Evolutionary conservation across 2,797 vertebrate species (phyloP).

Genomic region (Cirrhinus molitorella): DNA sequence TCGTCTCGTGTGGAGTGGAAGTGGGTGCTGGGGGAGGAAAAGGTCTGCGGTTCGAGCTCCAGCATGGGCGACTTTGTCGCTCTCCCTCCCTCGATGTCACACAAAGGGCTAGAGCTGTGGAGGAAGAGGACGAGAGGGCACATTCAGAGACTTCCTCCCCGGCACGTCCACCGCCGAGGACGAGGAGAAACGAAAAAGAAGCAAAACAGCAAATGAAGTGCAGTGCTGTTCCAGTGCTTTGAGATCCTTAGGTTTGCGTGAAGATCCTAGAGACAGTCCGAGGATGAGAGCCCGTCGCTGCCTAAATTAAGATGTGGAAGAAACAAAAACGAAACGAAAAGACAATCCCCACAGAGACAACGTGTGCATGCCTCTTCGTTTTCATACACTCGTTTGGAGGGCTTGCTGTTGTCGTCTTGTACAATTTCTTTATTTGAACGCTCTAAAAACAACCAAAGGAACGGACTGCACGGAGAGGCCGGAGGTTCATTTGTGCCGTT

Average conservation of each 20-base stretch:
- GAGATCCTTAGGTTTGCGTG: conserved; percentile 69
- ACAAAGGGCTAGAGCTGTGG: conserved; percentile 26
- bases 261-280: conserved; percentile 71
- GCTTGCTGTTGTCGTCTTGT: conserved; percentile 55
- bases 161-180: not conserved
- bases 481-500: conserved; percentile 93
- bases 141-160: conserved; percentile 28
- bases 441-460: conserved; percentile 72
- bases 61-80: conserved; percentile 34
- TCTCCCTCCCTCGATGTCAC: not conserved
- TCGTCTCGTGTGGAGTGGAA: not conserved
- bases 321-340: conserved; percentile 47
- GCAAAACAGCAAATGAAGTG: conserved; percentile 55
- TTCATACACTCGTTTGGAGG: conserved; percentile 50
- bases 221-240: conserved; percentile 76
- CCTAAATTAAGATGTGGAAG: conserved; percentile 27
- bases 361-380: conserved; percentile 52
- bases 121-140: conserved; percentile 30
- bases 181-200: conserved; percentile 47
- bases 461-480: conserved; percentile 54
- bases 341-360: conserved; percentile 48
- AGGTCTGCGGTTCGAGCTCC: conserved; percentile 32
- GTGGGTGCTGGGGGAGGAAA: conserved; percentile 21
- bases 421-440: conserved; percentile 68
- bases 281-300: conserved; percentile 65